Evolutionary conservation across 2,797 vertebrate genomes (phyloP).

Genomic region (Pteropus rufus): DNA sequence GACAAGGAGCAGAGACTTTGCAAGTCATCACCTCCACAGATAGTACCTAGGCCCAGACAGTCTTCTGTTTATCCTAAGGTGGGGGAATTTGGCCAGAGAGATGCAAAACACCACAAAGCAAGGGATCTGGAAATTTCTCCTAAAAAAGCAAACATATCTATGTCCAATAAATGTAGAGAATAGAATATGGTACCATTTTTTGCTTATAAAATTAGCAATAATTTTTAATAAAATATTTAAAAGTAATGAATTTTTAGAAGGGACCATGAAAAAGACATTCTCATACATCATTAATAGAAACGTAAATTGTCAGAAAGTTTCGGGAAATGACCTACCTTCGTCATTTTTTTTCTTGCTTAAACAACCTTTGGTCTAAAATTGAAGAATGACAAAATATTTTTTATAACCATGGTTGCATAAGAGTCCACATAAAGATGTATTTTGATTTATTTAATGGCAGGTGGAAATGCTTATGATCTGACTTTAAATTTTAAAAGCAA

Average conservation of each 20-base stretch:
- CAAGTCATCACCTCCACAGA: background rate
- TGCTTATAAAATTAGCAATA: background rate
- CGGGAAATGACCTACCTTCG: background rate
- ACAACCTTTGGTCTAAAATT: background rate
- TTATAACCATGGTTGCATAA: background rate
- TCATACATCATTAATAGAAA: background rate
- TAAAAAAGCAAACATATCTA: background rate
- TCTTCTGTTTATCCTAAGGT: background rate
- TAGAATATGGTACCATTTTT: background rate
- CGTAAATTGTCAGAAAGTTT: background rate
- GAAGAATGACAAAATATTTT: background rate
- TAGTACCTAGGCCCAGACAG: background rate
- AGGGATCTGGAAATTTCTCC: background rate
- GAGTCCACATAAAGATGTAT: background rate
- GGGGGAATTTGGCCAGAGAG: background rate
- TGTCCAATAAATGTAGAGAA: background rate
- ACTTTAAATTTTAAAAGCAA: background rate
- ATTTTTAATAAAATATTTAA: background rate
- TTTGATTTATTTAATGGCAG: background rate
- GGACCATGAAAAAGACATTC: background rate
- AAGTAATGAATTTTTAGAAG: background rate
- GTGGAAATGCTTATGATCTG: background rate
- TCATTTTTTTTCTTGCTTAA: background rate
- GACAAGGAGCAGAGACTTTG: background rate
- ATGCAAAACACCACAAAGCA: background rate